Percentiles rank a stretch among this genome's conserved stretches.
These are phyloP conservation scores for Avahi laniger DNA, from an alignment of 2,797 vertebrate species.

Conservation along the genomic window DNA sequence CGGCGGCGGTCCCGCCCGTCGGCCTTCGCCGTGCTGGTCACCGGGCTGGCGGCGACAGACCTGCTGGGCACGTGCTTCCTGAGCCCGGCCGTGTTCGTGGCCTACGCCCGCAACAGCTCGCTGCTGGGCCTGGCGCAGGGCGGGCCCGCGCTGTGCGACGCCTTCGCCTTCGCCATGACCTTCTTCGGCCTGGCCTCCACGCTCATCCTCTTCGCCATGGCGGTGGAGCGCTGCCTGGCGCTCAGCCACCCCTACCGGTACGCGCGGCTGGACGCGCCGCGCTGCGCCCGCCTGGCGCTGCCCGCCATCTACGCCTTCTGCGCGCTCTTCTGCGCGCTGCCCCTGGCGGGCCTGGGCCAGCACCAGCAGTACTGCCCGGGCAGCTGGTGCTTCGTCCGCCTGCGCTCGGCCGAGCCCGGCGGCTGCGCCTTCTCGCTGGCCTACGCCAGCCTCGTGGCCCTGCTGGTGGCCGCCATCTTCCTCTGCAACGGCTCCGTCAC, in stretches of 20 bases:
- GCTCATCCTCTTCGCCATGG: conserved; percentile 92
- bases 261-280: conserved; percentile 86
- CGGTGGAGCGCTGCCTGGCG: conserved; percentile 93
- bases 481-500: conserved; percentile 92
- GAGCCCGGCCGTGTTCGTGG: conserved; percentile 91
- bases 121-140: conserved; percentile 84
- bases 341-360: conserved; percentile 87
- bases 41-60: conserved; percentile 91
- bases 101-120: conserved; percentile 87
- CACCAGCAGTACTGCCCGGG: conserved; percentile 93
- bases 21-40: conserved; percentile 92
- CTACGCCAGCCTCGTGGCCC: conserved; percentile 89
- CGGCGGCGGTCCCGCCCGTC: conserved; percentile 89
- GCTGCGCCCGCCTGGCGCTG: conserved; percentile 87
- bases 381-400: conserved; percentile 94
- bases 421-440: conserved; percentile 89
- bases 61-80: conserved; percentile 93
- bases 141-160: conserved; percentile 82
- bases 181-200: conserved; percentile 93
- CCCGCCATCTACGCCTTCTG: conserved; percentile 88
- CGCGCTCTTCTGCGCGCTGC: conserved; percentile 88
- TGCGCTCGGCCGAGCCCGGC: conserved; percentile 79
- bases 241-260: conserved; percentile 94
- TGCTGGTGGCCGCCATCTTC: conserved; percentile 89
- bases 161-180: conserved; percentile 92